Conservation (phyloP, 2,797 vertebrate species). For the Uromys caudimaculatus region DNA sequence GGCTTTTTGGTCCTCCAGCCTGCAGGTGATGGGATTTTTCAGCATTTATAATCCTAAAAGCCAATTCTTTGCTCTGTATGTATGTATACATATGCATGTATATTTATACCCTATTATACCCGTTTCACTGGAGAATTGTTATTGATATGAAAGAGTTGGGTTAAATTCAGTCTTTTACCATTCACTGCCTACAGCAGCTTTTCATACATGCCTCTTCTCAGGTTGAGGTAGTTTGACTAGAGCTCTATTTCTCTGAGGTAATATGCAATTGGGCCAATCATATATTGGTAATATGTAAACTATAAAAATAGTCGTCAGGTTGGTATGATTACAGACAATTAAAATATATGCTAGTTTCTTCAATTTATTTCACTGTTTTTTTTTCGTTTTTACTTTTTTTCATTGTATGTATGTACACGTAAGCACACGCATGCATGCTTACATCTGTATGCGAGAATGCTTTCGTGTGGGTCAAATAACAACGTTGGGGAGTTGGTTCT, state of each 20-base stretch:
- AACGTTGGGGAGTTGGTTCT: not conserved
- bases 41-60: not conserved
- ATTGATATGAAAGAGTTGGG: not conserved
- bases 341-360: slow-evolving; percentile 32
- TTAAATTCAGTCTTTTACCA: not conserved
- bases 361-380: not conserved
- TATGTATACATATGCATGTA: not conserved
- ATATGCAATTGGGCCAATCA: not conserved
- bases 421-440: not conserved
- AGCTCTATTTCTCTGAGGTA: slow-evolving; percentile 24
- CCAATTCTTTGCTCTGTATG: not conserved
- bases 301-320: slow-evolving; percentile 52
- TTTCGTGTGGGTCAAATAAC: not conserved
- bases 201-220: slow-evolving; percentile 19
- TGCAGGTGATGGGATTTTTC: not conserved
- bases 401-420: not conserved
- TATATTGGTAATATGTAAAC: not conserved
- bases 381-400: not conserved
- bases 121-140: not conserved
- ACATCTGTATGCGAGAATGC: not conserved
- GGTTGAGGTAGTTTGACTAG: not conserved
- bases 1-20: not conserved
- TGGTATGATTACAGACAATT: slow-evolving; percentile 46
- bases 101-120: not conserved
- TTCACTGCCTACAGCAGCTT: not conserved